These are phyloP conservation scores for Lissonota sp. DNA, from an alignment of 2,888 invertebrate species.

Conservation along the genomic window DNA sequence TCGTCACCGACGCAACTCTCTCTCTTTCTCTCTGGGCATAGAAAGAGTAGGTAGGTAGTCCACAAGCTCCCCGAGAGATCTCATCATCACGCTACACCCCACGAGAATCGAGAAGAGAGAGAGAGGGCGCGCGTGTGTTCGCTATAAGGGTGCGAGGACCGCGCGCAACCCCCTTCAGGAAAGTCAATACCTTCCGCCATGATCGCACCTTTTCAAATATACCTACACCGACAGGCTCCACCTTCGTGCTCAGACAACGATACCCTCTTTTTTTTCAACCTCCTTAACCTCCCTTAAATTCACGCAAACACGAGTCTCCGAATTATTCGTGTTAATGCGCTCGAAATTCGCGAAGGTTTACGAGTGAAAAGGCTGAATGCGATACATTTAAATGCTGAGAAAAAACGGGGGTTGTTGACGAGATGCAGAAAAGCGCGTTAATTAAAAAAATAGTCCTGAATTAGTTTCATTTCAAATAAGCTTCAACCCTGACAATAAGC, in stretches of 20 bases:
- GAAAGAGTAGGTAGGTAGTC: conserved; percentile 57
- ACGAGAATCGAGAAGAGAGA: conserved; percentile 58
- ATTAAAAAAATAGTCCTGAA: conserved; percentile 48
- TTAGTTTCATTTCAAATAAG: conserved; percentile 38
- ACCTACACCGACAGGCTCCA: conserved; percentile 60
- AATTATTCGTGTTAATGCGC: background rate
- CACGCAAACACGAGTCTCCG: background rate
- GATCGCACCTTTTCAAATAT: conserved; percentile 70
- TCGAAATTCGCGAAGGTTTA: background rate
- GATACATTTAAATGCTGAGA: background rate
- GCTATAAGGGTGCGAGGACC: conserved; percentile 51
- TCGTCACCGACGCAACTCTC: conserved; percentile 29
- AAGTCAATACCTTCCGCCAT: conserved; percentile 76
- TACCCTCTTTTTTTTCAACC: conserved; percentile 5
- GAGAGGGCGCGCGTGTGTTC: conserved; percentile 33
- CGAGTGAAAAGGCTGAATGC: background rate
- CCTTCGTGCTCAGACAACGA: conserved; percentile 35
- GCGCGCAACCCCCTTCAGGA: conserved; percentile 69
- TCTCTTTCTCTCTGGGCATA: conserved; percentile 39
- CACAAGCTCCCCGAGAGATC: conserved; percentile 69
- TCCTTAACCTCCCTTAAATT: background rate
- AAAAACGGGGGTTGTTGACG: background rate
- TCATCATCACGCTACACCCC: conserved; percentile 73
- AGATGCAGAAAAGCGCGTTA: conserved; percentile 19
- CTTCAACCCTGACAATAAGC: conserved; percentile 15